Base-by-base conservation (phyloP, 2,888 invertebrate genomes). In the Ophraella communa region DNA sequence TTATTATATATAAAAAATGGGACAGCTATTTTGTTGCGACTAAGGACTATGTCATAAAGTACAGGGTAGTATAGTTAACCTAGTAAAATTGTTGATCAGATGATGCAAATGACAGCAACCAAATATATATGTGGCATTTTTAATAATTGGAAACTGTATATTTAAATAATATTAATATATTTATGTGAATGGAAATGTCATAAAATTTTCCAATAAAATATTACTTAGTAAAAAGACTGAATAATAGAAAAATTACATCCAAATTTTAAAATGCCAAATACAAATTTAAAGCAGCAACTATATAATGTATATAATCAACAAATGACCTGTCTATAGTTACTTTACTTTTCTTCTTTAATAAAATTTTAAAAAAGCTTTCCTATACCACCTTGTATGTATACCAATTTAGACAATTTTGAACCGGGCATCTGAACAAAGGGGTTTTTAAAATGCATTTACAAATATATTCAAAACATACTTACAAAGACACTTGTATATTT, bases 391-490 rank as follows among this genome's bases (percentile, higher is more conserved):
- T 39, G 39, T 39, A 39, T 39, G 14, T 35, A 14, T 39, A 39
- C 39, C 17, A 39, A 39, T 14, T 14, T 7, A 39, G 39, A 39
- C 14, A 39, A 14, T 39, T 18, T n/a, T 7, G 18, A 57, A 53
- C 53, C 53, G 44, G 53, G 60, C 60, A 53, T 30, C 60, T 60
- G 53, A 52, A 33, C 51, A 52, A 60, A 30, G 8, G 44, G 52
- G 52, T 52, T 60, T 60, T 49, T 60, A 8, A 33, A 33, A 58
- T 18, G 18, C 23, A 17, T 5, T 23, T 27, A 57, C 8, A 35
- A 47, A 21, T 57, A 21, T 57, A 33, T 57, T 20, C 10, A 30
- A 4, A 42, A 18, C 11, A 21, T n/a, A n/a, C n/a, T n/a, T n/a
- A n/a, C 35, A 35, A 33, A 33, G 35, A 35, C 44, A 8, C 20